Evolutionary conservation across 1,140 invertebrate genomes (phyloP).

Genomic region (Drosophila bocqueti): DNA sequence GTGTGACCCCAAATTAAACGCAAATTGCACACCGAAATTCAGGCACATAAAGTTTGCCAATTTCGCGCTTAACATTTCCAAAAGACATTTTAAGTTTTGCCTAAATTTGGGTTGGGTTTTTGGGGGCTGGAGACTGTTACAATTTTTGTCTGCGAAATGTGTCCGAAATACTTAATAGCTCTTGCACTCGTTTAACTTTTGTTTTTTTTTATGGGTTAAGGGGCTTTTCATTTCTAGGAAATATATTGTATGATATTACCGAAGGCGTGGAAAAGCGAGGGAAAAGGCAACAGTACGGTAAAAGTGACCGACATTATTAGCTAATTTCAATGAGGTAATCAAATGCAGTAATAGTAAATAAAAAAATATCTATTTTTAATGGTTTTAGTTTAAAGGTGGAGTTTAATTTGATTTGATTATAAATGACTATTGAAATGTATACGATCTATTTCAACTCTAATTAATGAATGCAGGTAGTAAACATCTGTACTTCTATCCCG

Average conservation of each 20-base stretch:
- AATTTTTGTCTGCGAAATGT: slow-evolving; percentile 56
- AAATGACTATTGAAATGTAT: not conserved
- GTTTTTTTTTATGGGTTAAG: slow-evolving; percentile 17
- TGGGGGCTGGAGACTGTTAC: slow-evolving; percentile 24
- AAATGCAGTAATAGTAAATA: not conserved
- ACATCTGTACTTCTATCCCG: too few species aligned
- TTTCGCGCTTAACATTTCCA: slow-evolving; percentile 57
- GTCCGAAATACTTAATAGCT: slow-evolving; percentile 66
- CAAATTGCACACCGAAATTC: slow-evolving; percentile 64
- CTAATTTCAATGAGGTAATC: not conserved
- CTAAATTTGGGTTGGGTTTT: slow-evolving; percentile 35
- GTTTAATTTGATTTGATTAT: not conserved
- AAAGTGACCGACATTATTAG: not conserved
- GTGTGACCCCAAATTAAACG: slow-evolving; percentile 75
- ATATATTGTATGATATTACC: slow-evolving; percentile 1
- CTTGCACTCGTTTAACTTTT: slow-evolving; percentile 47
- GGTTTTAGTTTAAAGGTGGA: not conserved
- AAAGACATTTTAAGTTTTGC: slow-evolving; percentile 55
- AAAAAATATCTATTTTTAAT: not conserved
- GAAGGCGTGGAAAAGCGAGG: not conserved
- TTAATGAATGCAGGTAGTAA: not conserved
- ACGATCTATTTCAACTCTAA: too few species aligned
- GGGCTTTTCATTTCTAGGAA: slow-evolving; percentile 17
- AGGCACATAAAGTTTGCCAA: slow-evolving; percentile 77
- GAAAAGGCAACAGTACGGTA: not conserved